Evolutionary conservation across 2,888 invertebrate species (phyloP).

Genomic region (Tenthredo notha): DNA sequence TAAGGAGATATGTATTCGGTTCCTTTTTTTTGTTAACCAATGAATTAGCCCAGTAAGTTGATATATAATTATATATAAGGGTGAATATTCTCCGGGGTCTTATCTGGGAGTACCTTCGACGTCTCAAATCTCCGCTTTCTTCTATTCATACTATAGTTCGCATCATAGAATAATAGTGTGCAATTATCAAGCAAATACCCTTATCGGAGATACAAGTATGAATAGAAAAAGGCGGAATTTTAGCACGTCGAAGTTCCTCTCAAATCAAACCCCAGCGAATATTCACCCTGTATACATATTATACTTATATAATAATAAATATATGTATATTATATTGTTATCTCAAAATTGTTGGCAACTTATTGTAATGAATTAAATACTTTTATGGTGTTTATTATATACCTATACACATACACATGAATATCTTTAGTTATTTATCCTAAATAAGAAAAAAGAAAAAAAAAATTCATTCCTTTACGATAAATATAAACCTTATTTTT

Average conservation of each 20-base stretch:
- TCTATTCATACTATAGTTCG: too few relatives aligned
- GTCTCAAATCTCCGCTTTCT: too few relatives aligned
- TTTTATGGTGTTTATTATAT: slow-evolving; percentile 32
- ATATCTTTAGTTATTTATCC: not conserved
- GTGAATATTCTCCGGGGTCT: too few relatives aligned
- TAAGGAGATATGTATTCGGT: not conserved
- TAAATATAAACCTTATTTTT: not conserved
- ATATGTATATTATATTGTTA: slow-evolving; percentile 33
- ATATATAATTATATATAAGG: not conserved
- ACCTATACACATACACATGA: not conserved
- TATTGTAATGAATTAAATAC: slow-evolving; percentile 33
- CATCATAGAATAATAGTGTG: too few relatives aligned
- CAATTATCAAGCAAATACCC: too few relatives aligned
- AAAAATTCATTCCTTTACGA: not conserved
- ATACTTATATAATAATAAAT: not conserved
- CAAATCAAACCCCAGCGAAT: too few relatives aligned
- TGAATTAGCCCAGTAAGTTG: slow-evolving; percentile 17
- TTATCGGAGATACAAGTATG: too few relatives aligned
- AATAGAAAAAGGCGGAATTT: too few relatives aligned
- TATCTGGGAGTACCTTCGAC: too few relatives aligned
- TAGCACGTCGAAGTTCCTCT: too few relatives aligned
- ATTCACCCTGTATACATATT: not conserved
- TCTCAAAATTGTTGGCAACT: slow-evolving; percentile 35
- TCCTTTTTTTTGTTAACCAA: slow-evolving; percentile 22
- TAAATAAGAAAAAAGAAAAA: too few relatives aligned